A percentile compares a stretch with the other conserved stretches of the same genome.
phyloP scores from a whole-genome alignment of 2,113 vertebrate genomes.

The Otocyon megalotis region DNA sequence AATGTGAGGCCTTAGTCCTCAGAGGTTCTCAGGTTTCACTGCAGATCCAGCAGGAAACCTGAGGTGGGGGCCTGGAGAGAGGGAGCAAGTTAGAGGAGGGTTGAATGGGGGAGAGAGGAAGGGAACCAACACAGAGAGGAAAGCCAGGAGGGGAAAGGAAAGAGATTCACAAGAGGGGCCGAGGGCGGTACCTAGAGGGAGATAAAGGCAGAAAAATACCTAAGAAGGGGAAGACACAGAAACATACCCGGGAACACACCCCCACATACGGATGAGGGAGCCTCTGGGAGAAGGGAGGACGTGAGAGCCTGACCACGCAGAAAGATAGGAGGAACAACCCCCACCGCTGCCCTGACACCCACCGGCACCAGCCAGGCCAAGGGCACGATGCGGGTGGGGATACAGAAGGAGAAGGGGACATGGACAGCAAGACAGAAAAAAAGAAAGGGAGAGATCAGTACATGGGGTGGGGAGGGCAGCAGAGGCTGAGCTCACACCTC shows the following conservation, averaged over 20 bases:
- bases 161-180: background rate
- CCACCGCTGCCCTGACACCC: background rate
- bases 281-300: background rate
- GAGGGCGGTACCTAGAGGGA: background rate
- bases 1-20: background rate
- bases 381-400: background rate
- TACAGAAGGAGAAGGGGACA: background rate
- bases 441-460: background rate
- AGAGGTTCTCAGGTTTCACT: background rate
- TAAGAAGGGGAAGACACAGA: background rate
- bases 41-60: background rate
- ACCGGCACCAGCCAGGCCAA: background rate
- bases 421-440: background rate
- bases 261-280: no score
- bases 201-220: background rate
- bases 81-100: background rate
- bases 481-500: background rate
- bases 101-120: background rate
- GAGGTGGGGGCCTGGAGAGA: accelerated
- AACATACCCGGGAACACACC: background rate
- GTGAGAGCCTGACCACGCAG: background rate
- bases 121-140: background rate
- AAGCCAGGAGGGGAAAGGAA: background rate
- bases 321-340: background rate
- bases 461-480: background rate